phyloP scores from a whole-genome alignment of 2,888 invertebrate genomes.

The Prostheceraeus crozeri region DNA sequence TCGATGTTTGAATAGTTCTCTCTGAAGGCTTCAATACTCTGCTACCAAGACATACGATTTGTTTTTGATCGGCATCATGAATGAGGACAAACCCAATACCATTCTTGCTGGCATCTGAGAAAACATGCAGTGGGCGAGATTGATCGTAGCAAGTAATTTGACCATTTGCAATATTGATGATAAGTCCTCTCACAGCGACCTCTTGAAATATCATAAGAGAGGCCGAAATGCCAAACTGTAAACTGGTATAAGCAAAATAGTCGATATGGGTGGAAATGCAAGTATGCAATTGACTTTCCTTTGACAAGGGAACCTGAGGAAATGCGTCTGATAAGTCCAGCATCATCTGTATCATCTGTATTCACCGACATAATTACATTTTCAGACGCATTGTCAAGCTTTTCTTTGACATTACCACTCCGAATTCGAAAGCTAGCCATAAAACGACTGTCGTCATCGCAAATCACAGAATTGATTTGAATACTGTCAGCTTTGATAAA shows the following conservation, averaged over 20 bases:
- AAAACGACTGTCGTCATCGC: no score
- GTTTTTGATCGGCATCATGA: conserved; percentile 2
- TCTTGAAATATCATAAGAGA: neutral
- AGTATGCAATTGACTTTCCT: neutral
- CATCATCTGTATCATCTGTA: no score
- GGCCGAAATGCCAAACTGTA: conserved; percentile 14
- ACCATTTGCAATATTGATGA: conserved; percentile 30
- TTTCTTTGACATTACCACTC: no score
- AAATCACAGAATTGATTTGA: no score
- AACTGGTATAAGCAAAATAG: neutral
- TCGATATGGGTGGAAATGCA: neutral
- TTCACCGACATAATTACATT: no score
- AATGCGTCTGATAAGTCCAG: neutral
- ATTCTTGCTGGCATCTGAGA: neutral
- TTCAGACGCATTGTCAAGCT: no score
- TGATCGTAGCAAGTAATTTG: conserved; percentile 40
- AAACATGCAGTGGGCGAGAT: neutral
- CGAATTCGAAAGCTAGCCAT: no score
- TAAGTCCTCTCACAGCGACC: neutral
- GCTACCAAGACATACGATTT: neutral
- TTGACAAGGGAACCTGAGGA: neutral
- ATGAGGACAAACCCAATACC: neutral
- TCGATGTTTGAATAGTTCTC: conserved; percentile 17
- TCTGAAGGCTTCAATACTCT: neutral
- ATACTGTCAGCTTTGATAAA: no score